Conservation (phyloP, 2,888 invertebrate species). For the Thereva nobilitata region DNA sequence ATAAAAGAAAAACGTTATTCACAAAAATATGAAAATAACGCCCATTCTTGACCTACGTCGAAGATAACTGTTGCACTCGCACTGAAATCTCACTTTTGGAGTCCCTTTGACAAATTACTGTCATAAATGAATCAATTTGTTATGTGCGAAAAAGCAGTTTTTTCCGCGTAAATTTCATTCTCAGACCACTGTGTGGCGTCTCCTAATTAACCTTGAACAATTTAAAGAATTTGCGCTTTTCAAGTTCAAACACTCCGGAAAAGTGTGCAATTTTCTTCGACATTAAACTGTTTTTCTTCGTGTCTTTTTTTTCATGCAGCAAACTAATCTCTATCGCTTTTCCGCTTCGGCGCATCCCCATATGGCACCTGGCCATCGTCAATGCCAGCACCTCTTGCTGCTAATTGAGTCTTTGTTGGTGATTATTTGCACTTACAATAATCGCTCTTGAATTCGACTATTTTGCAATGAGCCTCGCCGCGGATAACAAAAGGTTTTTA, state of each 20-base stretch:
- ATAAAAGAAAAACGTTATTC: too few relatives aligned
- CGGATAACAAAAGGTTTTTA: neutral
- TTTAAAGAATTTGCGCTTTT: neutral
- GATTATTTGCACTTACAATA: neutral
- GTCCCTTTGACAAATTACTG: too few relatives aligned
- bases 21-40: too few relatives aligned
- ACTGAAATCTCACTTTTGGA: too few relatives aligned
- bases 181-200: too few relatives aligned
- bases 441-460: neutral
- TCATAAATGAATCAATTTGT: too few relatives aligned
- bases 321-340: slow-evolving; percentile 7
- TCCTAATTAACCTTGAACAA: slow-evolving; percentile 7
- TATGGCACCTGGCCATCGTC: neutral
- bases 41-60: too few relatives aligned
- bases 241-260: slow-evolving; percentile 28
- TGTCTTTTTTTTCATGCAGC: slow-evolving; percentile 1
- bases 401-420: neutral
- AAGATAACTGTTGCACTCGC: too few relatives aligned
- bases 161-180: too few relatives aligned
- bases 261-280: slow-evolving; percentile 1
- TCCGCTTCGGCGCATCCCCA: slow-evolving; percentile 11
- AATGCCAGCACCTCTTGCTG: slow-evolving; percentile 7
- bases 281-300: neutral
- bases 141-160: too few relatives aligned
- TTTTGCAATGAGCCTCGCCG: neutral